phyloP scores from a whole-genome alignment of 2,113 vertebrate genomes.

The Pampusana beccarii region DNA sequence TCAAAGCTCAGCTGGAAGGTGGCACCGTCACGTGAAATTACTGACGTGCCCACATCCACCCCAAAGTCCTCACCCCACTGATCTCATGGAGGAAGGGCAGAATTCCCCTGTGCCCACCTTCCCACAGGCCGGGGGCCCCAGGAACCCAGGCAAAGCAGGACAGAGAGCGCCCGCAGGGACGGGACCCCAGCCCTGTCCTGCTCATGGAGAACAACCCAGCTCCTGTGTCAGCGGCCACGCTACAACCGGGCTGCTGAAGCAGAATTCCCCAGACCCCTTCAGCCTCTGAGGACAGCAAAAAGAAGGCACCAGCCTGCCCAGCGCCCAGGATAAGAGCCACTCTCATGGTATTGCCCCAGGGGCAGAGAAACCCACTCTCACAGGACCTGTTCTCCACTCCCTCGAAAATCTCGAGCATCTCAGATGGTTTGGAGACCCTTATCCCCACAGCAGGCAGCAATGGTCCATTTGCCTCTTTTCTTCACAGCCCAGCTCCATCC shows the following conservation, averaged over 20 bases:
- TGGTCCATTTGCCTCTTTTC: fast-evolving
- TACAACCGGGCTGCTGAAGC: neutral
- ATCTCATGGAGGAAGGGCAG: neutral
- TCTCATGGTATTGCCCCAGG: neutral
- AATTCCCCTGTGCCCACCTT: neutral
- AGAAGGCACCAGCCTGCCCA: neutral
- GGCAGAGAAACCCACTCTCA: neutral
- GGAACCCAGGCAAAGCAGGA: neutral
- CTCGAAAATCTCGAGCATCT: neutral
- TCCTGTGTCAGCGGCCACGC: neutral
- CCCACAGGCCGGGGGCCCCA: neutral
- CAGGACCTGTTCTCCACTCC: neutral
- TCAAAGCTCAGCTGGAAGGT: neutral
- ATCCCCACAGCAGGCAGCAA: neutral
- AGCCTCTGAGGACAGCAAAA: neutral
- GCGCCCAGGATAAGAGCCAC: neutral
- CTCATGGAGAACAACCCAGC: fast-evolving
- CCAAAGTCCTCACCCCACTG: fast-evolving
- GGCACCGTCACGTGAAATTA: fast-evolving
- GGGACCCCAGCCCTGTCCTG: neutral
- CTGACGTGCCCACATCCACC: neutral
- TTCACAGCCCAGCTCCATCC: neutral
- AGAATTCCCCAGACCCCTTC: neutral
- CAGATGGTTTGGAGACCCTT: neutral
- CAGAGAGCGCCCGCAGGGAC: neutral